Evolutionary conservation across 2,888 invertebrate species (phyloP), one percentile per base, ranked within the genome.

Genomic region (Argynnis bischoffii): DNA sequence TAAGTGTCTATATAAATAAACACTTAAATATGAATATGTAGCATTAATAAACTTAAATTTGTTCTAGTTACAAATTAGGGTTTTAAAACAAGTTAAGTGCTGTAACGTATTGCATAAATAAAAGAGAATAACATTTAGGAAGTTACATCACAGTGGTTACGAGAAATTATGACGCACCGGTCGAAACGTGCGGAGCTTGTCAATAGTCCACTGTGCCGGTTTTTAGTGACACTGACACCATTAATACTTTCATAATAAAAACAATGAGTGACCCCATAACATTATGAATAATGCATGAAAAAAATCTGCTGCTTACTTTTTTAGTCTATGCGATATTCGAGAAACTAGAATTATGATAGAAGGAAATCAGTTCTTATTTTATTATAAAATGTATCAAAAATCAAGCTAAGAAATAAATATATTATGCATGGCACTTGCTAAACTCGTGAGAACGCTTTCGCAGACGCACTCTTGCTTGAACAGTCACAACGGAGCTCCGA

Each of bases 161-260:
- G 83, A 79, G 81, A 79, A 75, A 79, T 77, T 77, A 79, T 89
- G 90, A 89, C 88, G 88, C 90, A 89, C 83, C 78, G 75, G 66
- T 73, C 77, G 77, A 77, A 79, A 82, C 86, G 84, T 80, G 81
- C 73, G 74, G 69, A 72, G 88, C 78, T 78, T 90, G 75, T 83
- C 76, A 82, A 89, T 81, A 74, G 74, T 75, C 77, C 73, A 74
- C 76, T 82, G 88, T 82, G 81, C 90, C 78, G 81, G 80, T 87
- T 89, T 84, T 79, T 77, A 77, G 77, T 82, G 89, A 87, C 91
- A 89, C 79, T 90, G 91, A 90, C 91, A 85, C 84, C 83, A 81
- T 87, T 89, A 81, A 75, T 72, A 82, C 84, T 87, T 87, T 84
- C 84, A 85, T 79, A 86, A 88, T 77, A 83, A 83, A 85, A 86